phyloP scores from a whole-genome alignment of 1,140 invertebrate species.

The Eufriesea mexicana region DNA sequence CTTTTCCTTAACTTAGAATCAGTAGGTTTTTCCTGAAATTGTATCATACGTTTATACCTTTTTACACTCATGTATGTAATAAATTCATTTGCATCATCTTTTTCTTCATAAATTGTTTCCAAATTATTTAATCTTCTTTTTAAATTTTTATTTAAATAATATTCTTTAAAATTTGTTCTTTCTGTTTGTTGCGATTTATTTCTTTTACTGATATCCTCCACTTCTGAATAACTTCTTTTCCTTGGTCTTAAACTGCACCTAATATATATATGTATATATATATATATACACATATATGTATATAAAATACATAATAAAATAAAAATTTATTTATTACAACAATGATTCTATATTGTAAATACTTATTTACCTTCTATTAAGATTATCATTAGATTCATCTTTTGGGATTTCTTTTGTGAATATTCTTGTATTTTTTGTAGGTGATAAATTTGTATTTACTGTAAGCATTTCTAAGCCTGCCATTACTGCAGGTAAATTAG shows the following conservation, averaged over 20 bases:
- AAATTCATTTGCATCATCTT: constrained; percentile 63
- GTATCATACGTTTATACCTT: constrained; percentile 75
- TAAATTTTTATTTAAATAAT: constrained; percentile 77
- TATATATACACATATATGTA: too few relatives aligned
- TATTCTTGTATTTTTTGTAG: constrained; percentile 26
- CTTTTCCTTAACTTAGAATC: constrained; percentile 76
- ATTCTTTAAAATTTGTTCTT: constrained; percentile 69
- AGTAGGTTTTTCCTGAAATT: constrained; percentile 67
- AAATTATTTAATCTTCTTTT: constrained; percentile 72
- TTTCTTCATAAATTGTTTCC: constrained; percentile 80
- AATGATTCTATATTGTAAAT: not conserved
- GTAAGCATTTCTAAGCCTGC: constrained; percentile 74
- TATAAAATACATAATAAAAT: not conserved
- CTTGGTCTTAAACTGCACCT: constrained; percentile 76
- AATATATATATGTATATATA: too few relatives aligned
- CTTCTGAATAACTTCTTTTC: constrained; percentile 70
- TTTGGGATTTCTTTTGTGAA: constrained; percentile 65
- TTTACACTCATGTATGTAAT: constrained; percentile 70
- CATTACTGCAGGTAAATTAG: constrained; percentile 74
- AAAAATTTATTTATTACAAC: not conserved
- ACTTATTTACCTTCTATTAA: constrained; percentile 73
- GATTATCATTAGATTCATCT: constrained; percentile 43
- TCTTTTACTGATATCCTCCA: constrained; percentile 51
- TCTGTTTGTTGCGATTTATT: not conserved
- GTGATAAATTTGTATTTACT: constrained; percentile 61